These are phyloP conservation scores for Euglossa dilemma DNA, from an alignment of 1,140 invertebrate genomes.

Conservation along the genomic window DNA sequence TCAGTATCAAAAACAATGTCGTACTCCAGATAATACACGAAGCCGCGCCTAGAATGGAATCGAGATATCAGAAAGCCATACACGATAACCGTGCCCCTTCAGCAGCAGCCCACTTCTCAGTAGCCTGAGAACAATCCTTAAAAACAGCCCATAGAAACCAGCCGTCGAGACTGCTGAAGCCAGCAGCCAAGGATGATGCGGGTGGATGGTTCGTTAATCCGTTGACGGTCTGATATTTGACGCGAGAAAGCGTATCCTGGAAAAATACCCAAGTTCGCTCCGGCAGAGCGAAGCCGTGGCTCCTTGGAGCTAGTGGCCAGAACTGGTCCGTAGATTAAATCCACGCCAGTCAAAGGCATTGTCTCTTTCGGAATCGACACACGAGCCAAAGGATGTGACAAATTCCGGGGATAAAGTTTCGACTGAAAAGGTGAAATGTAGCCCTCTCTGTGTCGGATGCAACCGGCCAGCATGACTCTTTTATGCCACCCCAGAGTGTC, in stretches of 20 bases:
- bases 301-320: not conserved
- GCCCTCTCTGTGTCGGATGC: conserved; percentile 33
- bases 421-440: conserved; percentile 50
- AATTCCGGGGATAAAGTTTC: conserved; percentile 51
- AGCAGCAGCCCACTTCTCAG: no score
- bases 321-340: conserved; percentile 8
- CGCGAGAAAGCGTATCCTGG: not conserved
- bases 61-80: no score
- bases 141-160: not conserved
- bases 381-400: conserved; percentile 5
- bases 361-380: conserved; percentile 6
- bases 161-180: not conserved
- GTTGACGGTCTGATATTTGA: not conserved
- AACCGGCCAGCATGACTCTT: conserved; percentile 23
- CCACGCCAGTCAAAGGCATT: not conserved
- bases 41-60: no score
- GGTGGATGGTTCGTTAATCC: not conserved
- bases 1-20: no score
- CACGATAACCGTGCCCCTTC: no score
- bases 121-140: no score
- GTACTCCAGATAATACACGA: no score
- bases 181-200: not conserved
- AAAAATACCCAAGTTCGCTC: not conserved
- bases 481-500: conserved; percentile 25
- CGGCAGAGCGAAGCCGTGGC: no score